Percentiles rank a stretch among this genome's conserved stretches.
These are phyloP conservation scores for Proteles cristata DNA, from an alignment of 2,113 vertebrate species.

Conservation along the genomic window DNA sequence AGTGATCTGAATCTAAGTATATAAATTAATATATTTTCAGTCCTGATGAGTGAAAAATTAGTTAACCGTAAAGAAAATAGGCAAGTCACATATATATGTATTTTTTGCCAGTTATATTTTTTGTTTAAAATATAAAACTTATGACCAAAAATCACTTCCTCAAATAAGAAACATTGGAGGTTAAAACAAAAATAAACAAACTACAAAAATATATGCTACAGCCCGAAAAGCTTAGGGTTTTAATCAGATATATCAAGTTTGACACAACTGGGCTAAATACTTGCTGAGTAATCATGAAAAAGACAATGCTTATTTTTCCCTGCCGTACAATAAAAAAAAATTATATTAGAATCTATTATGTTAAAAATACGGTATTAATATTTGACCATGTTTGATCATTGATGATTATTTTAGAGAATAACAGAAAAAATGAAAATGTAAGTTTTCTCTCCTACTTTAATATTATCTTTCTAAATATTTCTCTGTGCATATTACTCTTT, in stretches of 20 bases:
- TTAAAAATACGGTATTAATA: not conserved
- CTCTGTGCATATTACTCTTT: not conserved
- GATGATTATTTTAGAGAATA: not conserved
- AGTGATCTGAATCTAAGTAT: not conserved
- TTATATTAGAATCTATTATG: not conserved
- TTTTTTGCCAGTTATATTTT: not conserved
- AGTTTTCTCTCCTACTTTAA: not conserved
- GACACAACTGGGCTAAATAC: not conserved
- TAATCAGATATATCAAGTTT: not conserved
- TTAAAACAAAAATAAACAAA: not conserved
- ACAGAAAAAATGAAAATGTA: not conserved
- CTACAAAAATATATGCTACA: not conserved
- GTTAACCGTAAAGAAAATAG: not conserved
- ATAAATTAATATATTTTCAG: not conserved
- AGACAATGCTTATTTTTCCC: not conserved
- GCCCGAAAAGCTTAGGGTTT: not conserved
- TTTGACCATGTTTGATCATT: not conserved
- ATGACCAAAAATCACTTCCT: not conserved
- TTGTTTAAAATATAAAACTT: constrained; percentile 26
- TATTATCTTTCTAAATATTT: not conserved
- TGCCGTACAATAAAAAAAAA: not conserved
- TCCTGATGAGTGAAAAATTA: not conserved
- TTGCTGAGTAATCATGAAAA: not conserved
- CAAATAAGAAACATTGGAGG: not conserved
- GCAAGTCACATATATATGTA: not conserved